Evolutionary conservation across 2,797 vertebrate species (phyloP).

Genomic region (Myripristis jacobus): DNA sequence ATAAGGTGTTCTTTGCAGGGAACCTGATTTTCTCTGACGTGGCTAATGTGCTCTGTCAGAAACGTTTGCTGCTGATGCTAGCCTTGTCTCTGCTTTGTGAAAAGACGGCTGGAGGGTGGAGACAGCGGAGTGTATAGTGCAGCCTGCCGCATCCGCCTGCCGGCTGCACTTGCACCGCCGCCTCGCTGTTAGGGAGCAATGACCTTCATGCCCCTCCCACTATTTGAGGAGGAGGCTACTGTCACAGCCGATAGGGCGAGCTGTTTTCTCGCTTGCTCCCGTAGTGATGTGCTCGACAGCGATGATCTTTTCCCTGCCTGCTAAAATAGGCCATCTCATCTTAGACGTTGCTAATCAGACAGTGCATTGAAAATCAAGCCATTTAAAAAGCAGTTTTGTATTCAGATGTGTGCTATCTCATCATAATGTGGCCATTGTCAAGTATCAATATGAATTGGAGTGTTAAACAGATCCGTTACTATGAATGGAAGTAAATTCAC

Average conservation of each 20-base stretch:
- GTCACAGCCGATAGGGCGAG: constrained; percentile 16
- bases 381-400: constrained; percentile 17
- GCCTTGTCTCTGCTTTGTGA: constrained; percentile 41
- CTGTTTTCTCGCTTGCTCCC: background rate
- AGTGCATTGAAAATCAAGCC: too few relatives aligned
- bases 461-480: constrained; percentile 32
- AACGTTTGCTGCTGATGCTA: constrained; percentile 61
- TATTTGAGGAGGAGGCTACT: constrained; percentile 30
- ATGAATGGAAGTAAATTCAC: constrained; percentile 46
- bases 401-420: too few relatives aligned
- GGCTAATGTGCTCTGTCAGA: constrained; percentile 69
- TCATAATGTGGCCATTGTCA: constrained; percentile 16
- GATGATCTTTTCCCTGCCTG: constrained; percentile 21
- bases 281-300: background rate
- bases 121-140: constrained; percentile 8
- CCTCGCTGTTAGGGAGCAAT: constrained; percentile 30
- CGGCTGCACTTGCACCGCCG: constrained; percentile 18
- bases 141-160: constrained; percentile 35
- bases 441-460: constrained; percentile 41
- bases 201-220: constrained; percentile 55
- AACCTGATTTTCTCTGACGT: constrained; percentile 53
- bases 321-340: background rate
- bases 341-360: constrained; percentile 17
- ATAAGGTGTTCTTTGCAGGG: constrained; percentile 56
- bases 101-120: too few relatives aligned